A percentile compares a stretch with the other conserved stretches of the same genome.
phyloP scores from a whole-genome alignment of 2,113 vertebrate genomes.

The Elgaria multicarinata region DNA sequence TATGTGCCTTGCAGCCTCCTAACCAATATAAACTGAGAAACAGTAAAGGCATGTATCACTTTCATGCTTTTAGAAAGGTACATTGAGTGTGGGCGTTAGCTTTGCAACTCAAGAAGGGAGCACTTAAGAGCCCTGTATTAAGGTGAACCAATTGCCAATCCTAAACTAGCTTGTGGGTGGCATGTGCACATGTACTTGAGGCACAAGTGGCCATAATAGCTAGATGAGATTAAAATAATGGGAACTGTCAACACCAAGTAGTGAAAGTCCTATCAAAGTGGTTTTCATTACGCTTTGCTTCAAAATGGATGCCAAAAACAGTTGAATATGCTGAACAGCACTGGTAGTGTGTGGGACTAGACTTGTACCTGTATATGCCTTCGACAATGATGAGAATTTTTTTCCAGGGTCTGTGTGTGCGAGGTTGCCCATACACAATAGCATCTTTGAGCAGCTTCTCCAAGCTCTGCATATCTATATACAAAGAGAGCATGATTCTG shows the following conservation, averaged over 20 bases:
- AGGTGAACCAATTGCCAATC: neutral
- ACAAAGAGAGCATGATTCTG: conserved; percentile 56
- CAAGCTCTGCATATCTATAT: conserved; percentile 95
- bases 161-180: neutral
- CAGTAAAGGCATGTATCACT: neutral
- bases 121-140: neutral
- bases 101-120: neutral
- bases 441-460: conserved; percentile 97
- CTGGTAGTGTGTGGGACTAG: conserved; percentile 52
- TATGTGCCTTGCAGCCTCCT: neutral
- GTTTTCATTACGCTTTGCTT: neutral
- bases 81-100: neutral
- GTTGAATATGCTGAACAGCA: conserved; percentile 36
- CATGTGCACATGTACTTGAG: neutral
- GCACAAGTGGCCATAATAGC: conserved; percentile 21
- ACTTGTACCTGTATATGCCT: conserved; percentile 94
- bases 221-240: neutral
- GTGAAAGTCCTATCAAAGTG: neutral
- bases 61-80: neutral
- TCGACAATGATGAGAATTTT: conserved; percentile 98
- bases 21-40: neutral
- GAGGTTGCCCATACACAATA: conserved; percentile 94
- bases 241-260: neutral
- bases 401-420: conserved; percentile 96
- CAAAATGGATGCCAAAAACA: conserved; percentile 50